These are phyloP conservation scores for Bufo bufo DNA, from an alignment of 2,113 vertebrate species.

Conservation along the genomic window DNA sequence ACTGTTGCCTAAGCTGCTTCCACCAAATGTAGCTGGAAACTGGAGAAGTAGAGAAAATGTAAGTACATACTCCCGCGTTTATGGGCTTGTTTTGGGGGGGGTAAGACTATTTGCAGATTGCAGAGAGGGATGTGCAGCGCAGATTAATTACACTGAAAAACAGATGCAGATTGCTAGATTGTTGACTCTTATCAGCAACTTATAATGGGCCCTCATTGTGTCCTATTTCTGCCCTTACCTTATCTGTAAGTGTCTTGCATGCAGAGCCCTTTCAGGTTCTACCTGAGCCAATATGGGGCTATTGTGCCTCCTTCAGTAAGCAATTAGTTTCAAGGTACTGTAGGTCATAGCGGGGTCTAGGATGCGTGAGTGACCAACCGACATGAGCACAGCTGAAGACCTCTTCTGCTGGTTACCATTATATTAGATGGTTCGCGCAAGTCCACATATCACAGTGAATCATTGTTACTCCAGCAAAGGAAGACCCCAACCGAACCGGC, in stretches of 20 bases:
- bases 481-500: no score
- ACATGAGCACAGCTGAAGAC: neutral
- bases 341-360: neutral
- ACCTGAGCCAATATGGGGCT: neutral
- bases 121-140: slow-evolving; percentile 14
- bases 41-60: slow-evolving; percentile 55
- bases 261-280: neutral
- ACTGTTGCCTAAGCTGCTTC: slow-evolving; percentile 63
- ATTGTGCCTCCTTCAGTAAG: neutral
- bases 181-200: slow-evolving; percentile 49
- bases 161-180: slow-evolving; percentile 50
- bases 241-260: slow-evolving; percentile 36
- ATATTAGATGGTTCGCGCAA: no score
- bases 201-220: slow-evolving; percentile 44
- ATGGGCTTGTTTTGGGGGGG: slow-evolving; percentile 5
- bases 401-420: neutral
- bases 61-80: slow-evolving; percentile 37
- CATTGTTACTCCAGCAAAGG: no score
- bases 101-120: slow-evolving; percentile 46
- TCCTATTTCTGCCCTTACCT: slow-evolving; percentile 12
- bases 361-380: neutral
- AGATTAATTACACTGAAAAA: slow-evolving; percentile 54
- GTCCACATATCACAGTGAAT: no score
- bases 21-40: slow-evolving; percentile 65
- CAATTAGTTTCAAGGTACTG: neutral